phyloP scores from a whole-genome alignment of 1,140 invertebrate species.

The Acyrthosiphon pisum region DNA sequence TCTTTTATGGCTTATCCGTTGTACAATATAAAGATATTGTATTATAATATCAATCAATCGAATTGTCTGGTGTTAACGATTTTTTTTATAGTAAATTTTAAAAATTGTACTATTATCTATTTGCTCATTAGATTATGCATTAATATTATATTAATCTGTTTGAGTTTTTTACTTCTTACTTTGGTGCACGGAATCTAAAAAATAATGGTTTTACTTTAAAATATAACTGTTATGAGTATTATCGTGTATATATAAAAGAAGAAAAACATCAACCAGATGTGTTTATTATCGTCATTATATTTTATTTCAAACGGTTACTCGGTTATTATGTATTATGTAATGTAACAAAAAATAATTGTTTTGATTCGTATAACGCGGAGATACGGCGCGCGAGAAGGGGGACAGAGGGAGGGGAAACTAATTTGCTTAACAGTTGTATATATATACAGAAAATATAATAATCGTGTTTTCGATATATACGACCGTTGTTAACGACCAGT shows the following conservation, averaged over 20 bases:
- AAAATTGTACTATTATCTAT: not conserved
- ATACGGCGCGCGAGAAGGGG: too few relatives aligned
- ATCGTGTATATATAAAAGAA: not conserved
- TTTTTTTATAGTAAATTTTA: not conserved
- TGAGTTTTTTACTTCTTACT: not conserved
- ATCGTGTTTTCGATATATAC: conserved; percentile 30
- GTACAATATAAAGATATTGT: too few relatives aligned
- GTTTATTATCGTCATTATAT: conserved; percentile 25
- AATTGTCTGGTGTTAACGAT: too few relatives aligned
- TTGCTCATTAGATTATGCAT: not conserved
- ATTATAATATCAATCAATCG: too few relatives aligned
- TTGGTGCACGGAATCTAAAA: not conserved
- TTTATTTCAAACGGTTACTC: conserved; percentile 24
- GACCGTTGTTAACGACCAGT: conserved; percentile 17
- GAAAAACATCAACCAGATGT: not conserved
- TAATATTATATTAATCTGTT: not conserved
- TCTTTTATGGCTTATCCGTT: too few relatives aligned
- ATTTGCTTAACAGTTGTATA: not conserved
- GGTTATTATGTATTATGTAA: not conserved
- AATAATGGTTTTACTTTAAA: not conserved
- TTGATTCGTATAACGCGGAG: not conserved
- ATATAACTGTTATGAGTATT: not conserved
- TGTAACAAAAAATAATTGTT: conserved; percentile 38
- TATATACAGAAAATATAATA: not conserved
- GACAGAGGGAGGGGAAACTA: not conserved